Conservation (phyloP, 2,797 vertebrate species). For the Enteromius afrohamiltoni region DNA sequence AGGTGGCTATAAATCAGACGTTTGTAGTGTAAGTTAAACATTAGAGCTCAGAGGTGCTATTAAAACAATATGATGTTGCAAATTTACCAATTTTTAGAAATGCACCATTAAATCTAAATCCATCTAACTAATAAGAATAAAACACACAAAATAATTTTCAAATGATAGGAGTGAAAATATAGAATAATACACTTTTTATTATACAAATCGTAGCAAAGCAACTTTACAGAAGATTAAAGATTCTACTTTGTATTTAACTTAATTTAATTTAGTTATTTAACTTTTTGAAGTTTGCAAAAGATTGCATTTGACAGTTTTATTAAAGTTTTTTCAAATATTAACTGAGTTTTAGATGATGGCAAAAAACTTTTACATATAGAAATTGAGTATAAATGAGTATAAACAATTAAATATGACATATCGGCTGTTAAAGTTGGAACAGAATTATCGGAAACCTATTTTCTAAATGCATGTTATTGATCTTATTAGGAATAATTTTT, state of each 20-base stretch:
- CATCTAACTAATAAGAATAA: background rate
- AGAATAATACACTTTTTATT: background rate
- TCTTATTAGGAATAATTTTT: background rate
- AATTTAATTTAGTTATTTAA: background rate
- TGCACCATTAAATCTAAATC: background rate
- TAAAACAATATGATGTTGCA: background rate
- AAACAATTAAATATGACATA: background rate
- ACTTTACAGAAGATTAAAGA: no score
- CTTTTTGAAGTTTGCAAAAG: background rate
- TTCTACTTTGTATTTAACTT: no score
- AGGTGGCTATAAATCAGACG: background rate
- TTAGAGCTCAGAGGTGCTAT: background rate
- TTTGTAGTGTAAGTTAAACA: constrained; percentile 19
- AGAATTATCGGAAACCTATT: background rate
- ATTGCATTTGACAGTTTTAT: background rate
- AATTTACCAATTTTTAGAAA: background rate
- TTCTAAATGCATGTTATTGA: no score
- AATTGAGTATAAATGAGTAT: background rate
- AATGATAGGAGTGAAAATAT: background rate
- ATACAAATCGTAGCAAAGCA: no score
- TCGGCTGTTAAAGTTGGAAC: background rate
- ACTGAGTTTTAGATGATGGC: background rate
- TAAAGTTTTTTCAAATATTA: background rate
- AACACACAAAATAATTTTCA: background rate
- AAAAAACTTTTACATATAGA: background rate